Conservation (phyloP, 2,113 vertebrate genomes). For the Laterallus jamaicensis region DNA sequence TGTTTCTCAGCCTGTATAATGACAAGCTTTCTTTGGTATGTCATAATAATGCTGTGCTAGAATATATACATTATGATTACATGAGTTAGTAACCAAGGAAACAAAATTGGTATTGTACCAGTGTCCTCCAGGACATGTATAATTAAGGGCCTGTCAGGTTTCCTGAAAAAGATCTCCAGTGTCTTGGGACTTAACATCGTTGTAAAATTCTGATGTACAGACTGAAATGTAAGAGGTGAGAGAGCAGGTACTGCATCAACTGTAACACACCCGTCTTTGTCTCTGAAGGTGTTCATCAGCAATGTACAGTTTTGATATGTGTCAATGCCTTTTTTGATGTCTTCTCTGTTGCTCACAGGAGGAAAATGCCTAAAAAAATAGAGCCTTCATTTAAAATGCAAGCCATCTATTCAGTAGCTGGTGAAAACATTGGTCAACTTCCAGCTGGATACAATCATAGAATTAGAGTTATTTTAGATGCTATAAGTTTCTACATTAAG, state of each 20-base stretch:
- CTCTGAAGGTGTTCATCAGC: background rate
- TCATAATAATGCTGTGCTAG: slow-evolving; percentile 29
- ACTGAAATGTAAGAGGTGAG: background rate
- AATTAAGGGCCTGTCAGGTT: slow-evolving; percentile 53
- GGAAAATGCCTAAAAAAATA: background rate
- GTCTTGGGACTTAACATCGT: background rate
- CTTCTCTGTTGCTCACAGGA: background rate
- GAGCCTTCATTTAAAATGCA: background rate
- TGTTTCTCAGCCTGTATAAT: slow-evolving; percentile 1
- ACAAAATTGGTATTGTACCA: slow-evolving; percentile 6
- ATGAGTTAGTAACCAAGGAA: slow-evolving; percentile 46
- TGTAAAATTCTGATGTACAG: background rate
- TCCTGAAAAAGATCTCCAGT: slow-evolving; percentile 29
- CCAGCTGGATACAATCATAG: background rate
- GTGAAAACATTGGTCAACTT: background rate
- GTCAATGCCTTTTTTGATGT: background rate
- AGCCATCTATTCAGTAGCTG: background rate
- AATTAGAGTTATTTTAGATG: background rate
- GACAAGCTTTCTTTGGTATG: slow-evolving; percentile 16
- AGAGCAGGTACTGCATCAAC: background rate
- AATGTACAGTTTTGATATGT: background rate
- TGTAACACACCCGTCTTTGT: background rate
- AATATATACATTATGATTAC: slow-evolving; percentile 29
- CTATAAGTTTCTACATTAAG: background rate
- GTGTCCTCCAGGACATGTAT: slow-evolving; percentile 1